phyloP scores from a whole-genome alignment of 2,797 vertebrate genomes.

The Acipenser transmontanus region DNA sequence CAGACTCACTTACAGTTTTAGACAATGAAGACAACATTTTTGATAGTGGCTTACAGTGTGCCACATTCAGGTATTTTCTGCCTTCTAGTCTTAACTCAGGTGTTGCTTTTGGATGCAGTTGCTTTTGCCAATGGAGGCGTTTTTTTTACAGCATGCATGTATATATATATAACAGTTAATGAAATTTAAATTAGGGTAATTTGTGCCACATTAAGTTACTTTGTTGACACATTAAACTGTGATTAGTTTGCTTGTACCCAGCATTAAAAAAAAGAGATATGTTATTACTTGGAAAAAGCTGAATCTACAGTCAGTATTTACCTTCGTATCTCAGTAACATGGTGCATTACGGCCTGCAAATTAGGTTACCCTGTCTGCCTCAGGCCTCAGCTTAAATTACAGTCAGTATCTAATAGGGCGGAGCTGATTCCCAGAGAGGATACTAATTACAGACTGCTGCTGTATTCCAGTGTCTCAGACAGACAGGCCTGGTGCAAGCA shows the following conservation, averaged over 20 bases:
- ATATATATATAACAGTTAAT: too few relatives aligned
- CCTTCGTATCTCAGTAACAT: not conserved
- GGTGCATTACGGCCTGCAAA: not conserved
- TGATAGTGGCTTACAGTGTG: too few relatives aligned
- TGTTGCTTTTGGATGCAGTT: too few relatives aligned
- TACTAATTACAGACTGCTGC: not conserved
- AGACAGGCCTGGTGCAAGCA: slow-evolving; percentile 31
- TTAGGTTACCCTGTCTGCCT: not conserved
- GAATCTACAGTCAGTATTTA: not conserved
- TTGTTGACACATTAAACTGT: not conserved
- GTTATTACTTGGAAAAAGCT: not conserved
- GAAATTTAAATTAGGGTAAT: too few relatives aligned
- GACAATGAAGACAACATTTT: too few relatives aligned
- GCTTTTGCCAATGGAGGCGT: too few relatives aligned
- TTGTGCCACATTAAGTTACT: not conserved
- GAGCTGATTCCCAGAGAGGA: not conserved
- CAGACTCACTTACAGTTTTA: too few relatives aligned
- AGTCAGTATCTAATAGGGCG: not conserved
- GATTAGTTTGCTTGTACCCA: not conserved
- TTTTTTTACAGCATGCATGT: too few relatives aligned
- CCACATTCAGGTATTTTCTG: too few relatives aligned
- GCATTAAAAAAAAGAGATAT: not conserved
- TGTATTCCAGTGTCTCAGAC: slow-evolving; percentile 44
- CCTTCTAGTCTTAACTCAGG: too few relatives aligned
- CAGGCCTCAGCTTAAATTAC: not conserved